Base-by-base conservation (phyloP, 2,888 invertebrate species). In the Unio delphinus region DNA sequence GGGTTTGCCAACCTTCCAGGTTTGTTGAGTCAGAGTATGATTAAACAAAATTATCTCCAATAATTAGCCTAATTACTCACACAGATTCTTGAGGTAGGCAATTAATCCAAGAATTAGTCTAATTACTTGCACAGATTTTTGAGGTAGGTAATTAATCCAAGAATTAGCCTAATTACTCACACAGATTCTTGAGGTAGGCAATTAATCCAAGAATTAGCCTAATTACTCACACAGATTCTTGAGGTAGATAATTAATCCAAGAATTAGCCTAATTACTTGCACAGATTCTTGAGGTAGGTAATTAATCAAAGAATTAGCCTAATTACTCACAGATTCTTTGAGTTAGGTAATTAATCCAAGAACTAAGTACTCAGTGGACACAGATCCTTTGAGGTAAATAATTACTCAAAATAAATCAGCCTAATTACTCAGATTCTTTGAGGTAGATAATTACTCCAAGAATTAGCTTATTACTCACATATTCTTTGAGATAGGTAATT, bases 1-100 rank as follows among this genome's bases (percentile, higher is more conserved):
- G 75, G 71, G 7, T 23, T 45, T 54, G 64, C 68, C 23, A 17
- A 18, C 45, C 62, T 70, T 45, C 74, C 71, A 65, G 64, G 76
- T 76, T 60, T 26, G 30, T 18, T n/a, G 8, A 26, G 18, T 23
- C 26, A 45, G 2, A 45, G 15, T 45, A 15, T 3, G 4, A 58
- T 20, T 26, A 23, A 26, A 18, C 15, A 4, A 18, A 8, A 58
- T 58, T 58, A n/a, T 26, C 11, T 58, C 3, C 26, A n/a, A 17
- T 2, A 23, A 23, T 58, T 23, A 58, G 58, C 26, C 8, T 58
- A 58, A 58, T 20, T 58, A 26, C 55, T n/a, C 8, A 26, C 61
- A 61, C 18, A 15, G 55, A 64, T 7, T 64, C 28, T 64, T 20
- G 34, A 54, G 18, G 8, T 30, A 34, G 65, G 28, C n/a, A 11